Base-by-base conservation (phyloP, 2,113 vertebrate species). In the Tragulus kanchil region DNA sequence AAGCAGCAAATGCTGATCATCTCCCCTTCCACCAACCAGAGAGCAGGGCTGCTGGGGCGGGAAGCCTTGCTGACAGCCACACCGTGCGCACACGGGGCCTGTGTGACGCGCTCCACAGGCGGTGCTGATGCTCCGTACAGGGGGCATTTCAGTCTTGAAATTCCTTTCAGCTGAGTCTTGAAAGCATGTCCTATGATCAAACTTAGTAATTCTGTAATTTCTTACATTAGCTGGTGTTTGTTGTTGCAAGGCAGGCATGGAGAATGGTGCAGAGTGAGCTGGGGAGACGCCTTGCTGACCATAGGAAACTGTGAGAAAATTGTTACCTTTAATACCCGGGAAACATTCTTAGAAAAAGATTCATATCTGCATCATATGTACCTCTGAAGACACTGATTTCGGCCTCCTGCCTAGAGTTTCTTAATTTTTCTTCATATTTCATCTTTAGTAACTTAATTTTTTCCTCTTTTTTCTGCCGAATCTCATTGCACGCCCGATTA, bases 21-120 rank as follows among this genome's bases (percentile, higher is more conserved):
- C 50, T 58, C 21, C 4, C 50, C 6, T 50, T 42, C 54, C 42
- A 13, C 1, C 42, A 31, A 31, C 3, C 42, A 50, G 42, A 84
- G 42, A 31, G 12, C 16, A 13, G 8, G 19, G 25, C 10, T 2
- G 10, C 26, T 31, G 42, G 2, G 45, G 42, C 16, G 0, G 1
- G 54, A 36, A 14, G 28, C 6, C 58, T 58, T 36, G 17, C 42
- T 21, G 26, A 21, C 59, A 21, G 16, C 31, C 11, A 21, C 42
- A 48, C 10, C 62, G 3, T 64, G 10, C n/a, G 58, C 54, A 64
- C 42, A 19, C 19, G 78, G 19, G 31, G 11, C 54, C 78, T 3
- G 12, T 23, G 31, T 58, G 58, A 36, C 5, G 78, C 23, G 10
- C n/a, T 58, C 31, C 42, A 31, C 9, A 48, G 42, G 45, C 1